phyloP scores from a whole-genome alignment of 1,140 invertebrate genomes.

The Sycobia sp. region DNA sequence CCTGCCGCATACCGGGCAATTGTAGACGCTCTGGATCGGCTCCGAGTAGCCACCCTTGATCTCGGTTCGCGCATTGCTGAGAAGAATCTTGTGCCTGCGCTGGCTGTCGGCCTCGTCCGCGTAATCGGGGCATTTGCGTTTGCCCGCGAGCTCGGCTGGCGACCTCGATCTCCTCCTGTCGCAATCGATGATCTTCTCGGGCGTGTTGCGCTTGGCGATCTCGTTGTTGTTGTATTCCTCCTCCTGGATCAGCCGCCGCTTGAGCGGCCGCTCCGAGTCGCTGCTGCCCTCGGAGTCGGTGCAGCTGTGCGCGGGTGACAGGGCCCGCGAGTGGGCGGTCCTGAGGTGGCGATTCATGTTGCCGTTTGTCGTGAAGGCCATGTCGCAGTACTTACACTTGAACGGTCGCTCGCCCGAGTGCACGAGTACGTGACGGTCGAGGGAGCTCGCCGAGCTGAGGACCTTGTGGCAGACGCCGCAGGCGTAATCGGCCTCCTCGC shows the following conservation, averaged over 20 bases:
- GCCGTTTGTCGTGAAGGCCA: constrained; percentile 86
- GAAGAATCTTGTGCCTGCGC: constrained; percentile 45
- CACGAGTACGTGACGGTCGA: constrained; percentile 76
- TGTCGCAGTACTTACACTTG: constrained; percentile 77
- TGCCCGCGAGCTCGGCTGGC: constrained; percentile 39
- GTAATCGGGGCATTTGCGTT: constrained; percentile 44
- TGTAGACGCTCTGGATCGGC: constrained; percentile 8
- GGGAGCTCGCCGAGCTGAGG: constrained; percentile 77
- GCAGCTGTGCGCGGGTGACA: constrained; percentile 40
- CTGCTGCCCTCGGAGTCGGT: constrained; percentile 54
- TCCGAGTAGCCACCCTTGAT: background rate
- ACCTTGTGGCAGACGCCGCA: constrained; percentile 62
- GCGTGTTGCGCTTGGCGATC: constrained; percentile 51
- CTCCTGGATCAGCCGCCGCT: constrained; percentile 52
- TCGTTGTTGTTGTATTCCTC: constrained; percentile 58
- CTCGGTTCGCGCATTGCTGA: constrained; percentile 38
- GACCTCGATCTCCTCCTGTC: constrained; percentile 28
- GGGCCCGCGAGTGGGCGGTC: constrained; percentile 62
- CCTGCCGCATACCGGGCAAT: constrained; percentile 67
- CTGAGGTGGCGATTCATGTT: constrained; percentile 87
- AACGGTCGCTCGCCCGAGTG: constrained; percentile 79
- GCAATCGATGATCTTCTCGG: constrained; percentile 38
- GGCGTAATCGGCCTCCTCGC: constrained; percentile 47
- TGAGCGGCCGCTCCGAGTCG: constrained; percentile 60
- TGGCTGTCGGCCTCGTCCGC: constrained; percentile 39